Evolutionary conservation across 2,797 vertebrate species (phyloP).

Genomic region (Dendrocincla tyrannina): DNA sequence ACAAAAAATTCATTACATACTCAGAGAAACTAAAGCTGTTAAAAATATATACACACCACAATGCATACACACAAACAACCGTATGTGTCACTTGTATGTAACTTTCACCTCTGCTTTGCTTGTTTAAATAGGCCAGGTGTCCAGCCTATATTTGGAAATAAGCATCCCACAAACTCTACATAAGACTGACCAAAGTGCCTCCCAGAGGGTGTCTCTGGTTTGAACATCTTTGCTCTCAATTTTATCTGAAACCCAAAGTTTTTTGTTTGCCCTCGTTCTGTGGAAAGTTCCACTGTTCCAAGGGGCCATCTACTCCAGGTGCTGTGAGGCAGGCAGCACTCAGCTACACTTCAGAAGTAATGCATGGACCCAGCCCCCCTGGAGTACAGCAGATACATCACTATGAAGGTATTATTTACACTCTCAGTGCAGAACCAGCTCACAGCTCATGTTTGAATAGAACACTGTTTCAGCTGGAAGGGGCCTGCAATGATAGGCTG

Average conservation of each 20-base stretch:
- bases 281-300: background rate
- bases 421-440: background rate
- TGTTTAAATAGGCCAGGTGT: background rate
- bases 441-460: background rate
- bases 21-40: background rate
- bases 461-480: background rate
- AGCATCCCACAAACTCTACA: background rate
- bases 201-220: background rate
- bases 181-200: background rate
- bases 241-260: background rate
- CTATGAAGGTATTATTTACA: background rate
- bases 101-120: background rate
- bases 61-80: background rate
- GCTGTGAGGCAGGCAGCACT: background rate
- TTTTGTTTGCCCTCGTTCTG: background rate
- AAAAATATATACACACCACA: background rate
- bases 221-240: background rate
- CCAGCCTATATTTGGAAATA: background rate
- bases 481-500: background rate
- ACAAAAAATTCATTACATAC: background rate
- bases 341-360: background rate
- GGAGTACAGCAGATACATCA: background rate
- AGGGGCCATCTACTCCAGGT: background rate
- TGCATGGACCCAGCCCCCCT: background rate
- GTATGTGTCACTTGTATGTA: accelerated